Evolutionary conservation across 2,888 invertebrate genomes (phyloP), one percentile per base, ranked within the genome.

Genomic region (Odontomyia ornata): DNA sequence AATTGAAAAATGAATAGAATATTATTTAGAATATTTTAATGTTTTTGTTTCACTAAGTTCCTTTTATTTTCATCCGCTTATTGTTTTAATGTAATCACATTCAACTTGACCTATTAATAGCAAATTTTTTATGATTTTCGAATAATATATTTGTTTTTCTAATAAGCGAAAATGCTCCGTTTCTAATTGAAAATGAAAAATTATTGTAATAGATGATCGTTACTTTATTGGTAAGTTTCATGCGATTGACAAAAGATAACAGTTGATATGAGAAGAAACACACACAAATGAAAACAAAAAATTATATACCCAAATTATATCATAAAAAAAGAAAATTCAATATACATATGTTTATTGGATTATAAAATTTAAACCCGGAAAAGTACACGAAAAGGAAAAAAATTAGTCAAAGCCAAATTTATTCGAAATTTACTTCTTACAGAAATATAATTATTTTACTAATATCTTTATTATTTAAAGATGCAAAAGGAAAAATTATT

Each of bases 381-480:
- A 52, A 52, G 18, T 15, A n/a, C 52, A 52, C 4, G 18, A 52
- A 52, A 52, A 15, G 13, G 13, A 52, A 3, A 36, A 36, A 67
- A 65, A 43, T 43, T 43, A 21, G 25, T 73, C 60, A n/a, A 73
- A 73, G 60, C 57, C 72, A 72, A 72, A 72, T 56, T 57, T 72
- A 57, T 72, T 56, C 57, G 60, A 60, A 57, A 73, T 69, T 30
- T 52, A 56, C n/a, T 72, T 72, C 18, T 52, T 15, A 56, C 72
- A 52, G 46, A 69, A 69, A n/a, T 69, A 46, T 69, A n/a, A 30
- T 73, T 47, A 71, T 43, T 67, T 46, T 67, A 56, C 57, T 30
- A 56, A 72, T 21, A 28, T 72, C 72, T 72, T 72, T 72, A 56
- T 72, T 72, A 57, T 56, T 72, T 72, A 57, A 72, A 72, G 72